Percentiles rank a stretch among this genome's conserved stretches.
Evolutionary conservation across 2,797 vertebrate genomes (phyloP).

Genomic region (Pangasius mekongensis): DNA sequence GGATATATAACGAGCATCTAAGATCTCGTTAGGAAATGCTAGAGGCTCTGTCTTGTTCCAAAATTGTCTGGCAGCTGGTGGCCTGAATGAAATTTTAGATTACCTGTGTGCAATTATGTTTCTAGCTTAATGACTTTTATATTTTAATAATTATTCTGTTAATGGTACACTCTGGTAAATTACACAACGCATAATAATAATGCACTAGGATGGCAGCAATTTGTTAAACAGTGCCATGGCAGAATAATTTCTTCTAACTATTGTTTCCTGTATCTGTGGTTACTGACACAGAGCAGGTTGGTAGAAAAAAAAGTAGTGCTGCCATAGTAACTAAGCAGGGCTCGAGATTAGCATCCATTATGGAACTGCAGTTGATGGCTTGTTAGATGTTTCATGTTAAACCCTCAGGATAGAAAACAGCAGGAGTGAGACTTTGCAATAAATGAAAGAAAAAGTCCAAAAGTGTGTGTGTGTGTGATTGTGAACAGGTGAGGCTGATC

Average conservation of each 20-base stretch:
- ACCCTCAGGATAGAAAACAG: background rate
- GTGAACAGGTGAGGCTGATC: background rate
- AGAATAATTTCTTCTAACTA: background rate
- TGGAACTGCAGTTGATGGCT: background rate
- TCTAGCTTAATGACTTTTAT: background rate
- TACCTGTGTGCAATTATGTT: background rate
- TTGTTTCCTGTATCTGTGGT: background rate
- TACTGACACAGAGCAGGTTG: background rate
- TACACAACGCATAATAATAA: background rate
- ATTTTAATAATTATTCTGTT: background rate
- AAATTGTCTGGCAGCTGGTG: background rate
- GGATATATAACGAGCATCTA: background rate
- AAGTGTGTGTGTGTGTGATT: background rate
- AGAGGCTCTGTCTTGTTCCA: background rate
- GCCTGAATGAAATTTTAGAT: background rate
- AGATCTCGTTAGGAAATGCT: background rate
- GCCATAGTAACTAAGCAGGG: background rate
- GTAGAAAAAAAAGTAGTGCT: background rate
- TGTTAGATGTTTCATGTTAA: background rate
- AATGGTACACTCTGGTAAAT: background rate
- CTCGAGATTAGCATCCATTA: background rate
- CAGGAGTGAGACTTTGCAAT: background rate
- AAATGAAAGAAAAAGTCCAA: background rate
- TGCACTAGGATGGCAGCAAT: background rate
- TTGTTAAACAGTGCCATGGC: background rate